phyloP scores from a whole-genome alignment of 2,797 vertebrate species.

The Cynopterus sphinx region DNA sequence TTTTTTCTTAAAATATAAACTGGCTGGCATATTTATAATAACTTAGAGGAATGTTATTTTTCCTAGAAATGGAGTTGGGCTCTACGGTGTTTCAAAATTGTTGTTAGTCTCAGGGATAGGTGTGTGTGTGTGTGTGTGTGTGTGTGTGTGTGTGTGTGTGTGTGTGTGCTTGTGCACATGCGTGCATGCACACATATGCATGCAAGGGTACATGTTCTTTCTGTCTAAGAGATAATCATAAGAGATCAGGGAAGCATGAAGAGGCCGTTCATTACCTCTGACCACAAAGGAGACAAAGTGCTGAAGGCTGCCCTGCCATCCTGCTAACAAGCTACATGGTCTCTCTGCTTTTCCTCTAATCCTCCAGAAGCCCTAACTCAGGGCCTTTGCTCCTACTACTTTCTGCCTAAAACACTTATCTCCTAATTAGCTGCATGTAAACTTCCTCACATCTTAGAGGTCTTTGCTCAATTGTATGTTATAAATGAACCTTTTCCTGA shows the following conservation, averaged over 20 bases:
- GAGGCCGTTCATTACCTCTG: neutral
- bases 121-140: neutral
- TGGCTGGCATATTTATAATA: too few relatives aligned
- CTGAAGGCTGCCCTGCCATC: rapidly evolving
- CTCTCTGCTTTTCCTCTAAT: neutral
- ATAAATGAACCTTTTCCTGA: neutral
- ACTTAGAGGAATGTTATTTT: neutral
- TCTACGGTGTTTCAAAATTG: neutral
- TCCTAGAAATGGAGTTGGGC: neutral
- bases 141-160: too few relatives aligned
- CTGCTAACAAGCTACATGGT: neutral
- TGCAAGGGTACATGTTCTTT: rapidly evolving
- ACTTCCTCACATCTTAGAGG: neutral
- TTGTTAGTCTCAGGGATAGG: neutral
- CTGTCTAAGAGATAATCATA: neutral
- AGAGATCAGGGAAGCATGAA: neutral
- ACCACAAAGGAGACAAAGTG: neutral
- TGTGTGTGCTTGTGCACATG: too few relatives aligned
- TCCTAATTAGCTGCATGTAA: neutral
- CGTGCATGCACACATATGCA: neutral
- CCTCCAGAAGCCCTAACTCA: neutral
- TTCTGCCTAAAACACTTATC: neutral
- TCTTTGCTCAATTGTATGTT: neutral
- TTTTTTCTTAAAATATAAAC: neutral
- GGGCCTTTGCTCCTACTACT: neutral